Base-by-base conservation (phyloP, 92 coral and sea anemone genomes). In the Parazoanthus swiftii region DNA sequence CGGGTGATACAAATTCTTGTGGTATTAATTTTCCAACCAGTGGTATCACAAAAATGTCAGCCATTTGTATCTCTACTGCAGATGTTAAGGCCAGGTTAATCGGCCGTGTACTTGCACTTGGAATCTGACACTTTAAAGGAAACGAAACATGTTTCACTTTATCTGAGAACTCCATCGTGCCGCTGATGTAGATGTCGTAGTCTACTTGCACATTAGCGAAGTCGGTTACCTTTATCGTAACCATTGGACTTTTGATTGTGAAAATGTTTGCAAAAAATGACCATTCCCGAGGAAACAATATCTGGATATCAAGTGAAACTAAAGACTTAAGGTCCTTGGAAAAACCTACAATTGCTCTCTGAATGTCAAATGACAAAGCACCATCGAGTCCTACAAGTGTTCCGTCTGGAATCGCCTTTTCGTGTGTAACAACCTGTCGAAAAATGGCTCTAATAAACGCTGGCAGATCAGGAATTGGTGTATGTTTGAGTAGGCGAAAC, bases 21-120 rank as follows among this genome's bases (percentile, higher is more conserved):
- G 93, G 93, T 77, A 92, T 80, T 59, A 81, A 42, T 21, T 92
- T 88, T 25, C 89, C 91, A 43, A 92, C 89, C 50, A 92, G 37
- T 14, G 94, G 94, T 65, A 92, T 43, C 10, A 67, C 51, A 25
- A 88, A 21, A 21, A 92, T 88, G 54, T 90, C 88, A 58, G 94
- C 80, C 81, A 92, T 91, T 37, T 92, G 33, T 63, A 92, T 74
- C 33, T 77, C 46, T 5, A 88, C 85, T 23, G 89, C 56, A 38
- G 88, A 48, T 23, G 80, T 44, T 67, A 92, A 80, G 37, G 54
- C 86, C 26, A 92, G 59, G 25, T 44, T 88, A 37, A 88, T 86
- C n/a, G 73, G 58, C 14, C 54, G 37, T 8, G 13, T 25, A 1
- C 50, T 76, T 18, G 74, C 16, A 37, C 90, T 89, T 74, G 94